phyloP scores from a whole-genome alignment of 2,113 vertebrate species.

The Lepisosteus oculatus region DNA sequence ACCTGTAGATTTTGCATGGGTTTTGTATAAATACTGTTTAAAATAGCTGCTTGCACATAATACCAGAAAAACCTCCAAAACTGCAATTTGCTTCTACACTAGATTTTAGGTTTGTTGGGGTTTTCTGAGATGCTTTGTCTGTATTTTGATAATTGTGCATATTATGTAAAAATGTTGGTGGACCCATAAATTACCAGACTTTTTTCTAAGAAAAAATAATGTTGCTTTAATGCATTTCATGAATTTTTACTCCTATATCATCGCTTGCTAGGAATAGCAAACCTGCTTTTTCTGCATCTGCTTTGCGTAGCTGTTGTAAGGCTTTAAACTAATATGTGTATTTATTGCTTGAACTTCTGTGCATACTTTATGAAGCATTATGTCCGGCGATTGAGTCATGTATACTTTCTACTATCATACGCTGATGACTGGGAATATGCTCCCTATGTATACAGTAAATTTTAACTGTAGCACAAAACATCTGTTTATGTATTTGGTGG shows the following conservation, averaged over 20 bases:
- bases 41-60: constrained; percentile 99
- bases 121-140: constrained; percentile 99
- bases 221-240: constrained; percentile 99
- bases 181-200: constrained; percentile 99
- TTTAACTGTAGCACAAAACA: constrained; percentile 97
- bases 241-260: constrained; percentile 98
- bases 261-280: constrained; percentile 99
- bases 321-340: constrained; percentile 99
- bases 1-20: constrained; percentile 99
- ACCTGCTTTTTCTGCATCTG: constrained; percentile 98
- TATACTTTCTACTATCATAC: constrained; percentile 98
- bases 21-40: constrained; percentile 99
- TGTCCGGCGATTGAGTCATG: constrained; percentile 99
- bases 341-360: constrained; percentile 99
- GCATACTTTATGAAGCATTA: constrained; percentile 99
- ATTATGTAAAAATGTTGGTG: constrained; percentile 99
- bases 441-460: constrained; percentile 99
- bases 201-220: constrained; percentile 92
- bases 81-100: constrained; percentile 98
- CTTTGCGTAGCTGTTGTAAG: constrained; percentile 99
- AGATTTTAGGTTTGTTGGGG: constrained; percentile 99
- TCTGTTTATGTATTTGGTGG: constrained; percentile 99
- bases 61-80: constrained; percentile 99
- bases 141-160: constrained; percentile 99
- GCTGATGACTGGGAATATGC: constrained; percentile 92